Percentiles rank a stretch among this genome's conserved stretches.
Evolutionary conservation across 2,113 vertebrate genomes (phyloP).

Genomic region (Cacatua alba): DNA sequence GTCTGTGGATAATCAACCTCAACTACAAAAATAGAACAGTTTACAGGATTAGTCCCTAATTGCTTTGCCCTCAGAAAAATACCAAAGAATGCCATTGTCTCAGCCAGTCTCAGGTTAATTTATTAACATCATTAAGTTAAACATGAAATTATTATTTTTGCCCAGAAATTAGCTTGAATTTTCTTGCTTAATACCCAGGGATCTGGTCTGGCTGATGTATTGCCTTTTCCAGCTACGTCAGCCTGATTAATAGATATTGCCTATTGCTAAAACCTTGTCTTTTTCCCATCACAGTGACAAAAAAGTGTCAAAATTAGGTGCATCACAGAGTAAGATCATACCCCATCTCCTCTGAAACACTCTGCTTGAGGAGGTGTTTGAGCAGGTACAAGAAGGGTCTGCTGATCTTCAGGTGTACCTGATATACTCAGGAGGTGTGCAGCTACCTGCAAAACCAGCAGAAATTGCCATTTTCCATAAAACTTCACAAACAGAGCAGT

Average conservation of each 20-base stretch:
- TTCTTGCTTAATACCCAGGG: background rate
- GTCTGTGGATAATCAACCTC: slow-evolving; percentile 11
- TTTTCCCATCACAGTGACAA: fast-evolving
- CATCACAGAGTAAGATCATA: background rate
- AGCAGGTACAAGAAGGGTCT: background rate
- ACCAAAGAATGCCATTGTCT: background rate
- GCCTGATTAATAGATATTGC: background rate
- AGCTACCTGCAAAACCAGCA: background rate
- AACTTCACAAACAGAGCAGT: background rate
- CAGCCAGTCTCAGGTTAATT: background rate
- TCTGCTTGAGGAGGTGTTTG: background rate
- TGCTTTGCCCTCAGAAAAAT: background rate
- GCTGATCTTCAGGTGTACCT: background rate
- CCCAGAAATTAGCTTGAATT: background rate
- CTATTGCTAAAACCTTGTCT: background rate
- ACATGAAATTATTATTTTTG: background rate
- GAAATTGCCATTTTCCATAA: background rate
- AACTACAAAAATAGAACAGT: slow-evolving; percentile 11
- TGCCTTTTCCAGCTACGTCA: background rate
- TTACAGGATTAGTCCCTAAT: slow-evolving; percentile 19
- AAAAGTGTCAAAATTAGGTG: background rate
- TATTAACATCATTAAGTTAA: background rate
- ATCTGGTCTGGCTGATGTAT: background rate
- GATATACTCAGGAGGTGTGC: background rate
- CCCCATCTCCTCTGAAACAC: fast-evolving